These are phyloP conservation scores for Oncorhynchus keta DNA, from an alignment of 2,113 vertebrate species.

Conservation along the genomic window DNA sequence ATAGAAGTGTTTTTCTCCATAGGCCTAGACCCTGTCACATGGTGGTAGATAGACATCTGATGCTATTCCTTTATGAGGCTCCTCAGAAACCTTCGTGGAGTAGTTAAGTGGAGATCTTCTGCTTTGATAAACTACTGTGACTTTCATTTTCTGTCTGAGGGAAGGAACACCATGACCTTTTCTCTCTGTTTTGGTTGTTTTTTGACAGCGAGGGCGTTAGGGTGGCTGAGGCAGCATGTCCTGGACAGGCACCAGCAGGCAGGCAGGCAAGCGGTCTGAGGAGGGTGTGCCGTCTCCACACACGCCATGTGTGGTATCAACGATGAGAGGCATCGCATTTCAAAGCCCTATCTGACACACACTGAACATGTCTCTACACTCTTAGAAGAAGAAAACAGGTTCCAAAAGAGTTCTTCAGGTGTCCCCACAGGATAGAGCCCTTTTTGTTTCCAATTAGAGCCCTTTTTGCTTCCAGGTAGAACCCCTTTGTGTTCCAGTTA, in stretches of 20 bases:
- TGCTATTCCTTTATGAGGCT: conserved; percentile 31
- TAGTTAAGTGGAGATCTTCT: conserved; percentile 26
- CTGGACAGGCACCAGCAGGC: not conserved
- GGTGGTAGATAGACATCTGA: conserved; percentile 25
- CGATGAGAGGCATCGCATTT: not conserved
- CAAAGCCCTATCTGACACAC: not conserved
- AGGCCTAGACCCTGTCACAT: conserved; percentile 37
- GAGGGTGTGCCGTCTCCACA: not conserved
- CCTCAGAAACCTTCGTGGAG: not conserved
- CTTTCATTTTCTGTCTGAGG: conserved; percentile 30
- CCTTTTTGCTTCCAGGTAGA: no score
- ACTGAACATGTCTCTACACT: not conserved
- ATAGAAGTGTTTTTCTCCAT: conserved; percentile 34
- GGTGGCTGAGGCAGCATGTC: conserved; percentile 23
- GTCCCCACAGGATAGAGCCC: no score
- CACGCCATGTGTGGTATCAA: not conserved
- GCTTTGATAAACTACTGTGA: conserved; percentile 40
- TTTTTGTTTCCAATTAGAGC: no score
- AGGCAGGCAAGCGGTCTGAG: conserved; percentile 1
- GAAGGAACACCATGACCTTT: conserved; percentile 27
- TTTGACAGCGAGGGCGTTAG: not conserved
- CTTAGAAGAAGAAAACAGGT: no score
- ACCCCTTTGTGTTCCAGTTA: no score
- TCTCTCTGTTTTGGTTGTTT: conserved; percentile 9
- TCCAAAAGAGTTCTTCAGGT: no score